Percentiles rank a stretch among this genome's conserved stretches.
phyloP scores from a whole-genome alignment of 2,797 vertebrate genomes.

The Chloroceryle inda region DNA sequence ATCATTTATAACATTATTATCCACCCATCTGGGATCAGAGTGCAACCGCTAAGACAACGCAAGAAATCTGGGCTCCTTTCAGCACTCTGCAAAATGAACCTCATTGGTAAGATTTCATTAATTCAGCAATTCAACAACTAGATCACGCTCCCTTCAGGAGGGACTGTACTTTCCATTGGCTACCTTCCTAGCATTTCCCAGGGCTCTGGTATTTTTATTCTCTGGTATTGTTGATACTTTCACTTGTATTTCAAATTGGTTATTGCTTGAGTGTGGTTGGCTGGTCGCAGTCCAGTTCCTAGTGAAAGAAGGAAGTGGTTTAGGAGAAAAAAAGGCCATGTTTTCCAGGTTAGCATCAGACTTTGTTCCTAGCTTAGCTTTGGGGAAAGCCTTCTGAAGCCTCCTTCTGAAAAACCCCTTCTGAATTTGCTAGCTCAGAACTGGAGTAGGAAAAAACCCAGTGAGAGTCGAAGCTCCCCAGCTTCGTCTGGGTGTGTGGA shows the following conservation, averaged over 20 bases:
- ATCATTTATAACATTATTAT: conserved; percentile 32
- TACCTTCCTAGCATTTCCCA: background rate
- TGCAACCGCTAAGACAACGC: background rate
- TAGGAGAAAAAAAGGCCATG: background rate
- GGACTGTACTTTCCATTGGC: background rate
- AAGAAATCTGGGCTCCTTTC: conserved; percentile 31
- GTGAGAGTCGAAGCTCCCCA: background rate
- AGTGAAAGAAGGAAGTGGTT: background rate
- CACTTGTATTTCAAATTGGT: background rate
- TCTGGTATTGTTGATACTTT: background rate
- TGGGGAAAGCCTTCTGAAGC: background rate
- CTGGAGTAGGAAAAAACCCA: background rate
- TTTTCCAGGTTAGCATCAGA: background rate
- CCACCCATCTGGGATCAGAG: conserved; percentile 33
- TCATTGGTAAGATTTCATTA: background rate
- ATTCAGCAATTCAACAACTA: background rate
- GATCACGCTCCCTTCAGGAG: background rate
- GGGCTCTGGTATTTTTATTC: background rate
- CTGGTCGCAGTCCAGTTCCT: background rate
- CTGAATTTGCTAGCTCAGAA: background rate
- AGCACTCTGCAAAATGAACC: background rate
- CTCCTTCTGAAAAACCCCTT: background rate
- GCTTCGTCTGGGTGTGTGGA: fast-evolving
- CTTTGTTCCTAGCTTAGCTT: background rate
- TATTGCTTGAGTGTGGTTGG: background rate